These are phyloP conservation scores for Hydra vulgaris DNA, from an alignment of 30 jellyfish, hydroid and myxozoan genomes.

Conservation along the genomic window DNA sequence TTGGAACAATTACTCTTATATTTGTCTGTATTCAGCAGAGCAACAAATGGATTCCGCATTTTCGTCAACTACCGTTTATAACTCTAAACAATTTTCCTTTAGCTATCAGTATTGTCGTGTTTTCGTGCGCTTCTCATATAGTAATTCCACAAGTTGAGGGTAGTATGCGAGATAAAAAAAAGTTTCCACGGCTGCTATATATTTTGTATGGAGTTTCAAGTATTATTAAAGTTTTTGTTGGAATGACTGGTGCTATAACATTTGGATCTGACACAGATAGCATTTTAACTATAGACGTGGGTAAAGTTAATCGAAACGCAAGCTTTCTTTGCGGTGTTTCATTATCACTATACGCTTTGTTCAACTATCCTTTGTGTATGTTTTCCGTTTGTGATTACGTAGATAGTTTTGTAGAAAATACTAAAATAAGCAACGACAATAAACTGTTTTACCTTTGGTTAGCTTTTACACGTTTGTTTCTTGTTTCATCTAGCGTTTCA, in stretches of 20 bases:
- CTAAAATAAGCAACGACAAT: background rate
- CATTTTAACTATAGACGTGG: slow-evolving; percentile 20
- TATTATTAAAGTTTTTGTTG: slow-evolving; percentile 10
- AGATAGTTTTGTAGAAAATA: background rate
- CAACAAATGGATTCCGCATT: background rate
- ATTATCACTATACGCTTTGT: slow-evolving; percentile 6
- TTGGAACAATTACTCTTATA: background rate
- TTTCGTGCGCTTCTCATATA: slow-evolving; percentile 13
- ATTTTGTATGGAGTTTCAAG: slow-evolving; percentile 20
- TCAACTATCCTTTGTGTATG: slow-evolving; percentile 19
- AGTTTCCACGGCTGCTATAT: slow-evolving; percentile 1
- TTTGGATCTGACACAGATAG: slow-evolving; percentile 18
- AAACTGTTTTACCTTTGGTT: slow-evolving; percentile 16
- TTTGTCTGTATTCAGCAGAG: background rate
- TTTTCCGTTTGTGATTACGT: slow-evolving; percentile 31
- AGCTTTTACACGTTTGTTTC: slow-evolving; percentile 11
- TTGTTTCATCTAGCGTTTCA: slow-evolving; percentile 1
- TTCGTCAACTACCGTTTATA: slow-evolving; percentile 11
- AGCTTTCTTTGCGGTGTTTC: background rate
- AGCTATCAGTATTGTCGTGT: slow-evolving; percentile 25
- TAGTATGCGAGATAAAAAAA: slow-evolving; percentile 23
- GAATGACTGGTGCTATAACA: slow-evolving; percentile 39
- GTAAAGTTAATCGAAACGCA: background rate
- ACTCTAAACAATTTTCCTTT: slow-evolving; percentile 15
- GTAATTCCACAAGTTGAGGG: slow-evolving; percentile 41